Base-by-base conservation (phyloP, 1,140 invertebrate genomes). In the Heliconius melpomene region DNA sequence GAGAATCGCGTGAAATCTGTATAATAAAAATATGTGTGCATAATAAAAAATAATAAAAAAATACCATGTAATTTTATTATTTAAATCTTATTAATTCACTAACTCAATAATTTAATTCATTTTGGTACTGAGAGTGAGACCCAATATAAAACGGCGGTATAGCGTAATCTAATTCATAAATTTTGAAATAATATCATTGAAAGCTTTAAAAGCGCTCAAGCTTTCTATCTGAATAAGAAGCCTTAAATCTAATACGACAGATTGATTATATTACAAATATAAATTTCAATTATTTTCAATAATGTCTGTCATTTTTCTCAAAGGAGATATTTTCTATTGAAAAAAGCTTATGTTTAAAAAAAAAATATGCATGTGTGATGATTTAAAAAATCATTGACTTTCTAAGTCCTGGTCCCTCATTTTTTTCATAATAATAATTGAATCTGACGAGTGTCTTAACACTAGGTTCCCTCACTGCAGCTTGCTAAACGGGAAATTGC, bases 171-270 rank as follows among this genome's bases (percentile, higher is more conserved):
- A 66, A 66, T 66, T 66, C 6, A 3, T 13, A 29, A 18, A n/a
- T 66, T 66, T 66, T 66, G 60, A 66, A 66, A 66, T 66, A 66
- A 66, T 66, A 16, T 66, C 5, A 66, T 66, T 66, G 26, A 66
- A 66, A 23, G 20, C 54, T 57, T 57, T 57, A n/a, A n/a, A 57
- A 66, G 60, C 60, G 13, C 60, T 29, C 60, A 16, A 29, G 7
- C 60, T 26, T 66, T 29, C 13, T 29, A 23, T 66, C 23, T 66
- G 60, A 66, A 66, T 66, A 66, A 26, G 60, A 66, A 60, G 26
- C 46, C 73, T 29, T 32, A 40, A n/a, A 29, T 26, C 40, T 29
- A 54, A 75, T 66, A 66, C 26, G 60, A 66, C 23, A 66, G 23
- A 7, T 11, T 66, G 60, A 66, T 66, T 66, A 29, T 66, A 66